phyloP scores from a whole-genome alignment of 2,797 vertebrate genomes.

The Avahi laniger region DNA sequence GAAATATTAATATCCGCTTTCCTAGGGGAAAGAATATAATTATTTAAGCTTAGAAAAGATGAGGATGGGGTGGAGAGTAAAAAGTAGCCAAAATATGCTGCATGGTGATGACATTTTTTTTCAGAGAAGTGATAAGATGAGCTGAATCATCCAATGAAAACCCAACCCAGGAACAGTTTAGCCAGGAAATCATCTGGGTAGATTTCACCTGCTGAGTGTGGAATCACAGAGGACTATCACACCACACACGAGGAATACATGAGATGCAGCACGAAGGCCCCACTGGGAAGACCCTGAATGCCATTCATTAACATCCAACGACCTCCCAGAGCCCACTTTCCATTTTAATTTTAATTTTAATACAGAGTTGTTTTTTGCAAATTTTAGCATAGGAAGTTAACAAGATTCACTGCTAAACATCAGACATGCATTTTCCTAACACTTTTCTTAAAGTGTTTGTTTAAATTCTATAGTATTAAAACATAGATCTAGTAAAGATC shows the following conservation, averaged over 20 bases:
- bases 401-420: background rate
- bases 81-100: background rate
- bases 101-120: background rate
- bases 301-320: background rate
- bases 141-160: background rate
- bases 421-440: background rate
- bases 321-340: slow-evolving; percentile 1
- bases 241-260: accelerated
- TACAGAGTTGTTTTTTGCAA: background rate
- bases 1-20: slow-evolving; percentile 30
- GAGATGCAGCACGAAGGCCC: background rate
- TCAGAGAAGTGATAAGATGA: background rate
- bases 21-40: background rate
- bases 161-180: background rate
- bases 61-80: background rate
- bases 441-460: background rate
- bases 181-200: background rate
- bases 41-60: background rate
- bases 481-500: background rate
- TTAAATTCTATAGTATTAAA: background rate
- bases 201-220: slow-evolving; percentile 28
- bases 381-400: background rate
- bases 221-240: background rate
- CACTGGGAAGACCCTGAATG: background rate
- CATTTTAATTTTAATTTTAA: slow-evolving; percentile 37